These are phyloP conservation scores for Aricia artaxerxes DNA, from an alignment of 2,888 invertebrate genomes.

Conservation along the genomic window DNA sequence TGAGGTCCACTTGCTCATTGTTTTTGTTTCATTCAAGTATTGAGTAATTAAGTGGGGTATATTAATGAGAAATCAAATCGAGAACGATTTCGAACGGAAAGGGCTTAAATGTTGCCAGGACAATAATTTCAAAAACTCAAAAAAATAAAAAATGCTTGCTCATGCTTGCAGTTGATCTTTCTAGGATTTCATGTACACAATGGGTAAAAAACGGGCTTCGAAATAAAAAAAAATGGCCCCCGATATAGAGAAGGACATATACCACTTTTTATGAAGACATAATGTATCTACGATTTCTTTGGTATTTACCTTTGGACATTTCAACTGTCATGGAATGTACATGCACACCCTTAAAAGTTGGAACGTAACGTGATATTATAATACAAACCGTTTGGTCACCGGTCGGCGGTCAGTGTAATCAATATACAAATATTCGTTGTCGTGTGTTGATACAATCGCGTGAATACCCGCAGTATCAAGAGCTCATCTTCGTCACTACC, in stretches of 20 bases:
- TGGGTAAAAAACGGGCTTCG: no score
- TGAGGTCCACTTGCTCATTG: constrained; percentile 60
- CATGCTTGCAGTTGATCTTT: no score
- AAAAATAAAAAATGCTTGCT: no score
- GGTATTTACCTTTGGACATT: no score
- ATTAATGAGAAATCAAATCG: constrained; percentile 18
- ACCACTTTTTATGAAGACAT: no score
- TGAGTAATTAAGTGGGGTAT: constrained; percentile 23
- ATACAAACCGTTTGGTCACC: constrained; percentile 30
- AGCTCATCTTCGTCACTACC: constrained; percentile 53
- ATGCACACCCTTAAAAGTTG: neutral
- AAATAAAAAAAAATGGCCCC: no score
- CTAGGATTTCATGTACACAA: no score
- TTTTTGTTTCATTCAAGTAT: constrained; percentile 57
- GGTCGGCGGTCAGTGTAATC: constrained; percentile 42
- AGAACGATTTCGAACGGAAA: neutral
- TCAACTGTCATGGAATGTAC: no score
- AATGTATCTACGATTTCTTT: no score
- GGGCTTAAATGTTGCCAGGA: neutral
- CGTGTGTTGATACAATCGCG: constrained; percentile 69
- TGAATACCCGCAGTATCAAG: constrained; percentile 63
- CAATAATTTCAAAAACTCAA: neutral
- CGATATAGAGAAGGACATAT: no score
- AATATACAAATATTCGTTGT: constrained; percentile 65
- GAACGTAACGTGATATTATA: constrained; percentile 30